Percentiles rank a stretch among this genome's conserved stretches.
Evolutionary conservation across 2,797 vertebrate species (phyloP).

Genomic region (Gallinago nigripennis): DNA sequence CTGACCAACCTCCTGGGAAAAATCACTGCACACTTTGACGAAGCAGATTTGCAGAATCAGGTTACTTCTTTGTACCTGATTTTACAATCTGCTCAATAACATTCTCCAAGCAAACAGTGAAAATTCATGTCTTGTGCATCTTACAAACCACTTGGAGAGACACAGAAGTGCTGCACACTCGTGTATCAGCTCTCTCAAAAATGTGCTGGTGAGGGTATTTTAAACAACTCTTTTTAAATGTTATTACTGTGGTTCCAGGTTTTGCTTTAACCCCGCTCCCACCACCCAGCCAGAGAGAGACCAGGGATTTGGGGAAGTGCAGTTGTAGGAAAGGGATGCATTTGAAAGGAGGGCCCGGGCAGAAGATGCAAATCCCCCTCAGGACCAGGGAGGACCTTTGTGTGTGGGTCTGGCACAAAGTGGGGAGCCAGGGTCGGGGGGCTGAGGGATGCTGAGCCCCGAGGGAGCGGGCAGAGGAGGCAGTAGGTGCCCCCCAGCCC

Average conservation of each 20-base stretch:
- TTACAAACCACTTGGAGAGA: not conserved
- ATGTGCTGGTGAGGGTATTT: not conserved
- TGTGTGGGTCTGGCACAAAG: not conserved
- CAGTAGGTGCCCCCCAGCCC: conserved; percentile 3
- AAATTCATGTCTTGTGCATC: not conserved
- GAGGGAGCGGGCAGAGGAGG: conserved; percentile 39
- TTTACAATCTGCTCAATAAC: not conserved
- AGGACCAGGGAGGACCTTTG: not conserved
- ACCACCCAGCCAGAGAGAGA: not conserved
- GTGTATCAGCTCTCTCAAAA: not conserved
- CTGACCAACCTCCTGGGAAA: not conserved
- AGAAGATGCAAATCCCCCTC: not conserved
- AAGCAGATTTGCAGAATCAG: not conserved
- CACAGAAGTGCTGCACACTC: not conserved
- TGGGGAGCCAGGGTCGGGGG: not conserved
- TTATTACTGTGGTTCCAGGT: not conserved
- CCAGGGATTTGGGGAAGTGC: not conserved
- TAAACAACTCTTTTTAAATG: not conserved
- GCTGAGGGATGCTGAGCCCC: not conserved
- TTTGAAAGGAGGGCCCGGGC: not conserved
- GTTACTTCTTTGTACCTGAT: not conserved
- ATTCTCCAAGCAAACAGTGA: not conserved
- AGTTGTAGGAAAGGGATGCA: not conserved
- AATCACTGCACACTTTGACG: not conserved
- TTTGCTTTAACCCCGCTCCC: not conserved